These are phyloP conservation scores for Takifugu ocellatus DNA, from an alignment of 2,797 vertebrate genomes.

Conservation along the genomic window DNA sequence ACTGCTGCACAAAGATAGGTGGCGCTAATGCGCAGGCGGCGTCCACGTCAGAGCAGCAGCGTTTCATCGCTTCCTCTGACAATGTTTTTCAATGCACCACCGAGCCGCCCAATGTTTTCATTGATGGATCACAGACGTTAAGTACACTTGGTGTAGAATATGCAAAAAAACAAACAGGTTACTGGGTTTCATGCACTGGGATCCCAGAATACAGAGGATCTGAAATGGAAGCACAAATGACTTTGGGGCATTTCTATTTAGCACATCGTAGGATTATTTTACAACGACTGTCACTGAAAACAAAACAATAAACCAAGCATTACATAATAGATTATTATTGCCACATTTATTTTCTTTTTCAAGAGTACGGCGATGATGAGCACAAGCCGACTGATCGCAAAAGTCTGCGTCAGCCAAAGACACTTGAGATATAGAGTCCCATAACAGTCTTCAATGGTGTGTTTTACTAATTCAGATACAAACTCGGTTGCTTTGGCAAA, in stretches of 20 bases:
- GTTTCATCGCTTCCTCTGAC: conserved; percentile 14
- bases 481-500: conserved; percentile 34
- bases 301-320: conserved; percentile 56
- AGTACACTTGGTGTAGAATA: conserved; percentile 74
- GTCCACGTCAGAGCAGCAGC: conserved; percentile 18
- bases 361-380: conserved; percentile 34
- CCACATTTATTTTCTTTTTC: conserved; percentile 55
- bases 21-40: conserved; percentile 18
- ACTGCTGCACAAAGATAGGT: conserved; percentile 32
- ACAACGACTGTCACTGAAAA: conserved; percentile 24
- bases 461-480: conserved; percentile 34
- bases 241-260: conserved; percentile 59
- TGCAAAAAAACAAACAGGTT: conserved; percentile 34
- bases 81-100: conserved; percentile 24
- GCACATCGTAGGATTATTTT: conserved; percentile 50
- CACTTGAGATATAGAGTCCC: conserved; percentile 51
- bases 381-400: conserved; percentile 31
- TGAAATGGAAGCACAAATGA: conserved; percentile 69
- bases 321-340: conserved; percentile 69
- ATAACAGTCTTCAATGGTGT: conserved; percentile 59
- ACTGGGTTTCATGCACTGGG: conserved; percentile 70
- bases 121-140: conserved; percentile 67
- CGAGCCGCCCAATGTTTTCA: conserved; percentile 27
- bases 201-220: conserved; percentile 59
- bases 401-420: conserved; percentile 40